Conservation (phyloP, 2,113 vertebrate genomes). For the Pardalotus punctatus region DNA sequence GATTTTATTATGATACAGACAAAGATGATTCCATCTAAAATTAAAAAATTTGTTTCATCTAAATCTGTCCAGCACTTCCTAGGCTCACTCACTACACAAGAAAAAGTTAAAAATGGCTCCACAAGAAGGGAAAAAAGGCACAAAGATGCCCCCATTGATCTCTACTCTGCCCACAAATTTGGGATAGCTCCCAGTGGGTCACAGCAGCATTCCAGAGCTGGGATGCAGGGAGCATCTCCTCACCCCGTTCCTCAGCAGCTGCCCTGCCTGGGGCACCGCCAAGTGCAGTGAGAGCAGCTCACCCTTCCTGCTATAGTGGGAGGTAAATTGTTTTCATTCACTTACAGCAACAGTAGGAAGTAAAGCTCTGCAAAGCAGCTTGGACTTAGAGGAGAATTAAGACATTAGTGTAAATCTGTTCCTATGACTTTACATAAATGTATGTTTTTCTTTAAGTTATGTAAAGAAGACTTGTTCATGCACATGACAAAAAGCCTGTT, state of each 20-base stretch:
- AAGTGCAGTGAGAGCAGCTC: rapidly evolving
- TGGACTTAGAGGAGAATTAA: slow-evolving; percentile 26
- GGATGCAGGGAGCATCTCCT: neutral
- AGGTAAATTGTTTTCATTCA: neutral
- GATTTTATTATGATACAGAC: neutral
- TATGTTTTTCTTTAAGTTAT: neutral
- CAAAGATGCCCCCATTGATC: neutral
- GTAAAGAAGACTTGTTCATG: neutral
- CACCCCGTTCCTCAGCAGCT: rapidly evolving
- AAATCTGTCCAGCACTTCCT: neutral
- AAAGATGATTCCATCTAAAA: neutral
- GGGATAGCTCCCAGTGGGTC: neutral
- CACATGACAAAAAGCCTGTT: neutral
- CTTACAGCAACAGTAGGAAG: neutral
- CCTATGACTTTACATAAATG: neutral
- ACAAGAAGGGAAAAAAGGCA: neutral
- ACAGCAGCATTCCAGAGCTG: no score
- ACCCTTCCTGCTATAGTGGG: rapidly evolving
- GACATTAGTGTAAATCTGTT: slow-evolving; percentile 7
- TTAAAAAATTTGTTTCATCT: neutral
- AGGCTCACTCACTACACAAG: neutral
- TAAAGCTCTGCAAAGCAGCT: slow-evolving; percentile 38
- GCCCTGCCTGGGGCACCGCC: neutral
- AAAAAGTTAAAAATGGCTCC: neutral
- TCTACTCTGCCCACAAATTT: neutral